phyloP scores from a whole-genome alignment of 1,140 invertebrate species.

The Drosophila paulistorum region DNA sequence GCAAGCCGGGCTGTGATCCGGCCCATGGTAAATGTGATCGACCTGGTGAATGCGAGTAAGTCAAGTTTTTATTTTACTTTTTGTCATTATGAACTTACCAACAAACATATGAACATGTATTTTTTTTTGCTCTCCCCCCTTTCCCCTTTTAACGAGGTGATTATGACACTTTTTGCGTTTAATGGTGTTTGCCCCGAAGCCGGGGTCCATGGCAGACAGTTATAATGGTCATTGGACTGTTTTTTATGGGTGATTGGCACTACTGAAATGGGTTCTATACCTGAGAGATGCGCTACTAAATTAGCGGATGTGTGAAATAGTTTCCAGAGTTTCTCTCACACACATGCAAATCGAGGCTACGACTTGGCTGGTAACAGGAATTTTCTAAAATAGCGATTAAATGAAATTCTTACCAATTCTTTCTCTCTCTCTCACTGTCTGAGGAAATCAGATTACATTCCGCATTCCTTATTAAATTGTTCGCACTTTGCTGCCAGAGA shows the following conservation, averaged over 20 bases:
- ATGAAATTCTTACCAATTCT: not conserved
- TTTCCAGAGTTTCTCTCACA: slow-evolving; percentile 51
- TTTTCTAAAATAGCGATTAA: not conserved
- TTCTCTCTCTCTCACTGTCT: not conserved
- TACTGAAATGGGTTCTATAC: slow-evolving; percentile 53
- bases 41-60: slow-evolving; percentile 95
- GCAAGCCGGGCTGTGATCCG: slow-evolving; percentile 94
- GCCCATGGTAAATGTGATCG: slow-evolving; percentile 94
- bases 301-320: slow-evolving; percentile 66
- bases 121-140: not conserved
- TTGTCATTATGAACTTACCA: slow-evolving; percentile 35
- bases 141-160: slow-evolving; percentile 63
- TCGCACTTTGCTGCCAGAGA: slow-evolving; percentile 47
- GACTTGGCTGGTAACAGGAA: not conserved
- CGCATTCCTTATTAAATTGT: slow-evolving; percentile 62
- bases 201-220: slow-evolving; percentile 49
- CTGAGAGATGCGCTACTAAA: slow-evolving; percentile 20
- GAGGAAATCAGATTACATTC: slow-evolving; percentile 29
- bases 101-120: slow-evolving; percentile 8
- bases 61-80: slow-evolving; percentile 10
- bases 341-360: slow-evolving; percentile 20
- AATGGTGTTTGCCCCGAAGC: slow-evolving; percentile 50
- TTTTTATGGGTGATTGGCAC: slow-evolving; percentile 38
- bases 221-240: slow-evolving; percentile 58
- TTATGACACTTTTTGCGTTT: slow-evolving; percentile 75